Conservation (phyloP, 2,113 vertebrate genomes). For the Pelmatolapia mariae region DNA sequence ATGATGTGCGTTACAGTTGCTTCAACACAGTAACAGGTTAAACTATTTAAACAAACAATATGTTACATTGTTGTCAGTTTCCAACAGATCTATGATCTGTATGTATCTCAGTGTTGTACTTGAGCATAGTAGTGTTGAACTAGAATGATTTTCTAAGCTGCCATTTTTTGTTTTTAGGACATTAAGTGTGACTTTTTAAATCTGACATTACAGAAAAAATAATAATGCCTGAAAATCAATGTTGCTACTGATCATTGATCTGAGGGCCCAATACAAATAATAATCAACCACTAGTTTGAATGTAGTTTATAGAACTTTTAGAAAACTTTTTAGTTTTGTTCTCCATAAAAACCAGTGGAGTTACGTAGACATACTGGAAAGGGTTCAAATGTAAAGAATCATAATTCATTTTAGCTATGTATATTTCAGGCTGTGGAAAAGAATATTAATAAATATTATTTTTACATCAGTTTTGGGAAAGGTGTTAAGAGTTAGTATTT, state of each 20-base stretch:
- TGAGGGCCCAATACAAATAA: background rate
- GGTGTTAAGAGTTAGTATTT: background rate
- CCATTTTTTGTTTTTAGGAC: background rate
- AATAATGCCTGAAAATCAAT: background rate
- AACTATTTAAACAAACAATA: background rate
- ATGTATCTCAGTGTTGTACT: background rate
- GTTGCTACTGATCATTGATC: background rate
- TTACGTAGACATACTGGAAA: background rate
- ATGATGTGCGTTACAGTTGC: background rate
- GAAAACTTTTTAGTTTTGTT: background rate
- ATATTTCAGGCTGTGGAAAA: background rate
- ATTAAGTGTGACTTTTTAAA: background rate
- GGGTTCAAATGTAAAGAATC: background rate
- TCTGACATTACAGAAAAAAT: background rate
- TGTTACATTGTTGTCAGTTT: background rate
- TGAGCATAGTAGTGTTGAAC: background rate
- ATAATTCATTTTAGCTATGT: background rate
- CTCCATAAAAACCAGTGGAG: background rate
- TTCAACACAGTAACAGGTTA: background rate
- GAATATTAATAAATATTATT: background rate
- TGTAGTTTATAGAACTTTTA: background rate
- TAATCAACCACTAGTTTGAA: background rate
- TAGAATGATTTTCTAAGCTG: background rate
- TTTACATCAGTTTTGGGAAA: background rate
- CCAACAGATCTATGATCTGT: fast-evolving